phyloP scores from a whole-genome alignment of 2,888 invertebrate genomes.

The Andrena marginata region DNA sequence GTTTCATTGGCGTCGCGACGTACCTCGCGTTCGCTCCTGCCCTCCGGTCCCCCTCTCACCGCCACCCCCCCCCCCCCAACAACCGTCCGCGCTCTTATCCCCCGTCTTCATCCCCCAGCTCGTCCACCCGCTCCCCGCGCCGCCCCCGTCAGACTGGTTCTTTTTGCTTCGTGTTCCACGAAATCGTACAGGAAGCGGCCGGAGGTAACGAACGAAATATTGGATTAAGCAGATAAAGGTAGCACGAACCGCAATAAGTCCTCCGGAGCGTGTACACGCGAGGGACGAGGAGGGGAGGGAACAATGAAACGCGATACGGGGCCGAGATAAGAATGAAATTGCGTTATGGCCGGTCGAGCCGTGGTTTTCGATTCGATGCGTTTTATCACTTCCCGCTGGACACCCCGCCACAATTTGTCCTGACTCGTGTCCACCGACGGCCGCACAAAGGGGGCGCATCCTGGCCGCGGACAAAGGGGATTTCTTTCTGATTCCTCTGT shows the following conservation, averaged over 20 bases:
- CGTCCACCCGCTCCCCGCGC: background rate
- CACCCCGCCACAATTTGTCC: conserved; percentile 62
- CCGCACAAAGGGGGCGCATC: conserved; percentile 29
- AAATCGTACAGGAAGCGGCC: conserved; percentile 62
- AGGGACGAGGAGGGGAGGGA: conserved; percentile 4
- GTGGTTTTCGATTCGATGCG: conserved; percentile 65
- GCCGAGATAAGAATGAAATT: conserved; percentile 66
- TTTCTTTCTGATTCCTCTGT: background rate
- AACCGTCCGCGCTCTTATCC: background rate
- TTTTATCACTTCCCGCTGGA: conserved; percentile 64
- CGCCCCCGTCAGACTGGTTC: conserved; percentile 1
- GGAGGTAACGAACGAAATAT: conserved; percentile 65
- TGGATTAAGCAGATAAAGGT: conserved; percentile 72
- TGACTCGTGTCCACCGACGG: conserved; percentile 19
- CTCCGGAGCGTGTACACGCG: conserved; percentile 60
- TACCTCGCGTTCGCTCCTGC: conserved; percentile 10
- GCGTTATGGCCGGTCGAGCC: conserved; percentile 63
- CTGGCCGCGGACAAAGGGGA: conserved; percentile 20
- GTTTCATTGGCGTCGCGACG: conserved; percentile 43
- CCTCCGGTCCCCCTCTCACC: background rate
- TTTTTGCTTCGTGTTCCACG: conserved; percentile 56
- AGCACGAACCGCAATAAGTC: conserved; percentile 71
- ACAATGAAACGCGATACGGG: conserved; percentile 65
- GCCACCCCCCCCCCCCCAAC: background rate
- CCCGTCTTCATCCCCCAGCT: conserved; percentile 21